Evolutionary conservation across 2,888 invertebrate genomes (phyloP), one percentile per base, ranked within the genome.

Genomic region (Oxytorus armatus): DNA sequence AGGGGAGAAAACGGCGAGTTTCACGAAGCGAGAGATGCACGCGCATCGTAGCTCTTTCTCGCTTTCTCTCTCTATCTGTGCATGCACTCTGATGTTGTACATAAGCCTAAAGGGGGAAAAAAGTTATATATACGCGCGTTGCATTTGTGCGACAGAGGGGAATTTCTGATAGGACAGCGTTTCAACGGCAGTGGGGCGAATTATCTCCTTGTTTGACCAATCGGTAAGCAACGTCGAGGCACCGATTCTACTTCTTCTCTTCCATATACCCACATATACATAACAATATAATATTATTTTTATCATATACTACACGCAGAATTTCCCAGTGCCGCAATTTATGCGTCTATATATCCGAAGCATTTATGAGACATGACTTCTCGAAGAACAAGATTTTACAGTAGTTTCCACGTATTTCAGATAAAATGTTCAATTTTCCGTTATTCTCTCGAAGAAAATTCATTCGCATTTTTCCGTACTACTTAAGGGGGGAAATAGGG

Each of bases 121-220:
- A 70, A 66, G 39, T 49, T 51, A 44, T 61, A 51, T 39, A 47
- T 4, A 57, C n/a, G n/a, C 53, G 80, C 80, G 42, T 79, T 83
- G 82, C 80, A 81, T 79, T 72, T 77, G 68, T 66, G 18, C 66
- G 42, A 68, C 49, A 55, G 65, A 68, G 84, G 80, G 82, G 82
- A 85, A 85, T 79, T 82, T 81, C 78, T 83, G 85, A 85, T 85
- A 85, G 86, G 86, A 53, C 82, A 82, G 69, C 79, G 77, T 61
- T 49, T 47, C 44, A 75, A 51, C 72, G 57, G 68, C 51, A 78
- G 81, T 74, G 82, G 82, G 84, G 79, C 76, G 79, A 69, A 81
- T 83, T 82, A 83, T 85, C 81, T 79, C 63, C 14, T 33, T 23
- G 14, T 21, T 65, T 73, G 68, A 72, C 84, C 84, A 84, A 84